Percentiles rank a stretch among this genome's conserved stretches.
Evolutionary conservation across 1,140 invertebrate genomes (phyloP).

Genomic region (Diorhabda carinulata): DNA sequence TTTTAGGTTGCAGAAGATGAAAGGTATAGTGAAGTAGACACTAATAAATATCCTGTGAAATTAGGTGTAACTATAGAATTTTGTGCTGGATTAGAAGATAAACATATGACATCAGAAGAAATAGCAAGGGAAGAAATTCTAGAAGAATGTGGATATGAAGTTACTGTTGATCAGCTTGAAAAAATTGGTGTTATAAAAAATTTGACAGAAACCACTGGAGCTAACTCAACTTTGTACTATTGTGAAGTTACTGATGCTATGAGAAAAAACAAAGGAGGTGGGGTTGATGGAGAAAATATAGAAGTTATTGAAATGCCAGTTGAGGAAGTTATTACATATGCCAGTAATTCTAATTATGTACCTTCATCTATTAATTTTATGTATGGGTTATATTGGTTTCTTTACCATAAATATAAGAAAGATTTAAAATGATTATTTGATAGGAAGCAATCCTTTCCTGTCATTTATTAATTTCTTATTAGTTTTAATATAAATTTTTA

Average conservation of each 20-base stretch:
- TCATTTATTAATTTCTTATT: not conserved
- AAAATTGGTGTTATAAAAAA: slow-evolving; percentile 58
- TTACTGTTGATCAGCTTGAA: slow-evolving; percentile 66
- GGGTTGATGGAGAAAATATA: slow-evolving; percentile 48
- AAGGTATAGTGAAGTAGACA: slow-evolving; percentile 58
- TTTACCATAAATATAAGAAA: slow-evolving; percentile 44
- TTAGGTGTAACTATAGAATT: slow-evolving; percentile 83
- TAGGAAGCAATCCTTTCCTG: not conserved
- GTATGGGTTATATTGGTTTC: slow-evolving; percentile 82
- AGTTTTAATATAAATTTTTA: slow-evolving; percentile 3
- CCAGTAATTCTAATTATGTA: slow-evolving; percentile 58
- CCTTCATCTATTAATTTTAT: slow-evolving; percentile 75
- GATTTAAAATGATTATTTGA: not conserved
- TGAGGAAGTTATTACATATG: slow-evolving; percentile 64
- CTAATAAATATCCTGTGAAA: slow-evolving; percentile 64
- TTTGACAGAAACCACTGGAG: slow-evolving; percentile 71
- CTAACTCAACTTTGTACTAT: slow-evolving; percentile 78
- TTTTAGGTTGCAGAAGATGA: slow-evolving; percentile 46
- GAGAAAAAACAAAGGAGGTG: slow-evolving; percentile 61
- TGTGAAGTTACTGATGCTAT: slow-evolving; percentile 90
- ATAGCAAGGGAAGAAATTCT: slow-evolving; percentile 84
- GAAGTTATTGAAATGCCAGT: slow-evolving; percentile 87
- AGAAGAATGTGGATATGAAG: slow-evolving; percentile 94
- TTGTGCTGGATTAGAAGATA: slow-evolving; percentile 94
- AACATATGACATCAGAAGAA: slow-evolving; percentile 67